Evolutionary conservation across 2,113 vertebrate species (phyloP), one percentile per base, ranked within the genome.

Genomic region (Elephas maximus): DNA sequence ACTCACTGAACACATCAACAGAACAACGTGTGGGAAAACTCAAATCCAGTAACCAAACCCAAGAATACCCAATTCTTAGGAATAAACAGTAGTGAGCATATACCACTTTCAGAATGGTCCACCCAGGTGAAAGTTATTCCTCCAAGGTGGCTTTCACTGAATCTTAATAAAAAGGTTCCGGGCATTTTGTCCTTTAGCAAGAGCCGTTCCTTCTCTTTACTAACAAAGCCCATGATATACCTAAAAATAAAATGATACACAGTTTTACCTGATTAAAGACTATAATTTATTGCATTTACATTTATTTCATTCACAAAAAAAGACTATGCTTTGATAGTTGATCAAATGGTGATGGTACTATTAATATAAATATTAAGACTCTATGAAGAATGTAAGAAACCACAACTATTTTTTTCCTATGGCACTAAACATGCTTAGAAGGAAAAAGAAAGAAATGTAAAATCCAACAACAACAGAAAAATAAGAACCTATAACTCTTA

Each of bases 51-150:
- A 80, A 62, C 53, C 74, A 17, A 51, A 63, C 23, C n/a, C n/a
- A 37, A 63, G 44, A 45, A 51, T 14, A 33, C 62, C 18, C 41
- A 80, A 33, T 60, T 53, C 76, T 84, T 28, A 41, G 5, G 18
- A 51, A 60, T 14, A 37, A 63, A 53, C 45, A 33, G 9, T 6
- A 69, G 26, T 41, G 28, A 76, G 48, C 48, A 92, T 98, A 98
- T 98, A 99, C 99, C 99, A 0, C 98, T 99, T 97, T 99, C 99
- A 12, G 98, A 98, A 76, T 99, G 99, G 96, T 99, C 99, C 96
- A 99, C 99, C 99, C 99, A 99, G 76, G 99, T 99, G 97, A 99
- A 99, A 26, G 99, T 99, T 98, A 99, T 99, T 90, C 99, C 99
- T 90, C 99, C 99, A 0, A 99, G 99, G 97, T 99, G 99, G 93